Percentiles rank a stretch among this genome's conserved stretches.
Evolutionary conservation across 2,888 invertebrate genomes (phyloP).

Genomic region (Aphidoletes aphidimyza): DNA sequence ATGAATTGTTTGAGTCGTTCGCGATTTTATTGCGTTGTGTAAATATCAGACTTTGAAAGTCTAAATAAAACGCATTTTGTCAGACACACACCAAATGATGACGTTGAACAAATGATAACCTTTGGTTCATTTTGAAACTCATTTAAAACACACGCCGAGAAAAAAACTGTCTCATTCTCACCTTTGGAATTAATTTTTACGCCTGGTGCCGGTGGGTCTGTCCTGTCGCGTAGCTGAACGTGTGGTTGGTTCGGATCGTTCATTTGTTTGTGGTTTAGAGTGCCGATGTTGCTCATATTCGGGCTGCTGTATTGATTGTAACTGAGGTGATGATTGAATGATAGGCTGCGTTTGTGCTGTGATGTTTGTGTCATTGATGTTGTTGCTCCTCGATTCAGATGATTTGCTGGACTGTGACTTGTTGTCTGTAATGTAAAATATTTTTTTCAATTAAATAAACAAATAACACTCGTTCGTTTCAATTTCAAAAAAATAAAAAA

Average conservation of each 20-base stretch:
- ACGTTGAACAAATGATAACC: too few relatives aligned
- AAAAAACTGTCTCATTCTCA: background rate
- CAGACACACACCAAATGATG: too few relatives aligned
- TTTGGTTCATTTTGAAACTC: too few relatives aligned
- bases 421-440: background rate
- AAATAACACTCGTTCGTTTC: background rate
- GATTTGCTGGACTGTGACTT: conserved; percentile 56
- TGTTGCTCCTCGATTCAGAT: conserved; percentile 69
- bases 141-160: too few relatives aligned
- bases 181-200: conserved; percentile 68
- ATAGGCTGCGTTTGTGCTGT: conserved; percentile 76
- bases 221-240: conserved; percentile 61
- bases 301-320: conserved; percentile 70
- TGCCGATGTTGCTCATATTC: conserved; percentile 70
- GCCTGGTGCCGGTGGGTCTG: conserved; percentile 65
- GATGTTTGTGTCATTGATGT: conserved; percentile 66
- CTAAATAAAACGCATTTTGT: too few relatives aligned
- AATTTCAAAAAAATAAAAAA: background rate
- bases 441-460: background rate
- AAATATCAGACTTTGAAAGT: too few relatives aligned
- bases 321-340: conserved; percentile 77
- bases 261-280: conserved; percentile 63
- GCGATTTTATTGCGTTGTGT: too few relatives aligned
- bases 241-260: conserved; percentile 58
- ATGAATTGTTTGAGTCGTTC: too few relatives aligned